These are phyloP conservation scores for Aleadryas rufinucha DNA, from an alignment of 2,113 vertebrate genomes.

Conservation along the genomic window DNA sequence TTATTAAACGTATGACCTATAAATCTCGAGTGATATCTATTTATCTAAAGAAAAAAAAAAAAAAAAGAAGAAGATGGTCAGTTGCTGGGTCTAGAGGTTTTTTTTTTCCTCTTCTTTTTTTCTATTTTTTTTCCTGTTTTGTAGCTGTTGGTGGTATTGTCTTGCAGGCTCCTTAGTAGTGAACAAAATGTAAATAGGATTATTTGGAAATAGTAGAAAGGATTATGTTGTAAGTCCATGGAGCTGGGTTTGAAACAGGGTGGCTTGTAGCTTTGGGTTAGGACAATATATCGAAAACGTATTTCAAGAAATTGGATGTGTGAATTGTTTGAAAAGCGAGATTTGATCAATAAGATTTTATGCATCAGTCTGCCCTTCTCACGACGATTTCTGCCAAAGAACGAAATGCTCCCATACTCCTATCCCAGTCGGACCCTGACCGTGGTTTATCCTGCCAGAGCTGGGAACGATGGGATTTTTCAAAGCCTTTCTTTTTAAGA, in stretches of 20 bases:
- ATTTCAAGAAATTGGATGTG: not conserved
- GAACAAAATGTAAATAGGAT: slow-evolving; percentile 45
- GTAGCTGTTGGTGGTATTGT: not conserved
- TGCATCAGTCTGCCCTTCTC: not conserved
- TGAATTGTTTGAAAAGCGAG: not conserved
- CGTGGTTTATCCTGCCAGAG: not conserved
- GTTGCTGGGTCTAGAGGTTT: not conserved
- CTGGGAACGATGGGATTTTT: not conserved
- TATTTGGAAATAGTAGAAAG: slow-evolving; percentile 46
- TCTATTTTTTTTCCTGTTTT: not conserved
- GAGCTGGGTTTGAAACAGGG: not conserved
- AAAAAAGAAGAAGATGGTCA: too few species aligned
- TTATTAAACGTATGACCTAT: not conserved
- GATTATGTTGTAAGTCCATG: slow-evolving; percentile 38
- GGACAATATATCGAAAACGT: not conserved
- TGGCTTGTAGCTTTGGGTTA: not conserved
- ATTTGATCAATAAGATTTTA: not conserved
- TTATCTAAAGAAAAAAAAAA: not conserved
- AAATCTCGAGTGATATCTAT: not conserved
- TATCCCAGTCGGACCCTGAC: not conserved
- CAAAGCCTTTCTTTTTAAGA: not conserved
- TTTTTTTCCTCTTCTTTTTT: not conserved
- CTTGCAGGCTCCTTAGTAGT: not conserved
- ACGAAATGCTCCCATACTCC: not conserved
- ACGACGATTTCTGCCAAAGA: not conserved